Conservation (phyloP, 2,888 invertebrate genomes). For the Orthosia gothica region DNA sequence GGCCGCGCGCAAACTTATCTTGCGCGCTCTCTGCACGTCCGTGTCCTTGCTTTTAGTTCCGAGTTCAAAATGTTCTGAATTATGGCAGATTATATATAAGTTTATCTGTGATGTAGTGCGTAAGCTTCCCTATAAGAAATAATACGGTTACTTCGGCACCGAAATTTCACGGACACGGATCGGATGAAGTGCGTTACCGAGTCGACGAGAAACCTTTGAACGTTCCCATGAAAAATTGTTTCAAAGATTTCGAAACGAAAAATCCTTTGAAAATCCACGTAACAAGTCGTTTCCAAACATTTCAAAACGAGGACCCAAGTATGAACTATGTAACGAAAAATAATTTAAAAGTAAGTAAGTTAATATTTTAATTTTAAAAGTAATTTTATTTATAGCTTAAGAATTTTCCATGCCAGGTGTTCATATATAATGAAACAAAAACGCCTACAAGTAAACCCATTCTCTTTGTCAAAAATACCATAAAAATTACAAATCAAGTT, state of each 20-base stretch:
- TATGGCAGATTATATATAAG: too few species aligned
- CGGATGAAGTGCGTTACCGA: too few species aligned
- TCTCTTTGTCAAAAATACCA: conserved; percentile 12
- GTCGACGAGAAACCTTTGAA: not conserved
- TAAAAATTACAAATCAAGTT: not conserved
- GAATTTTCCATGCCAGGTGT: conserved; percentile 19
- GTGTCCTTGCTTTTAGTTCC: too few species aligned
- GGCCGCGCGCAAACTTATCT: too few species aligned
- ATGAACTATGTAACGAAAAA: not conserved
- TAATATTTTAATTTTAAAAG: too few species aligned
- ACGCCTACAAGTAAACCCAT: not conserved
- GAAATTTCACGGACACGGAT: too few species aligned
- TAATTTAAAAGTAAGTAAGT: too few species aligned
- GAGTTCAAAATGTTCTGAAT: too few species aligned
- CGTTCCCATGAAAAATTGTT: not conserved
- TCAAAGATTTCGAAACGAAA: not conserved
- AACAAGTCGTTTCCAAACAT: not conserved
- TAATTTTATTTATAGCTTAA: not conserved
- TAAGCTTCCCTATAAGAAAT: too few species aligned
- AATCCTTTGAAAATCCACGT: not conserved
- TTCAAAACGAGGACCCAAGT: not conserved
- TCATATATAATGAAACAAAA: not conserved
- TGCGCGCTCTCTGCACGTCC: too few species aligned
- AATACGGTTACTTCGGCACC: too few species aligned
- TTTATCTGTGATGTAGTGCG: too few species aligned